A percentile compares a stretch with the other conserved stretches of the same genome.
Evolutionary conservation across 2,888 invertebrate species (phyloP).

Genomic region (Thelaira solivaga): DNA sequence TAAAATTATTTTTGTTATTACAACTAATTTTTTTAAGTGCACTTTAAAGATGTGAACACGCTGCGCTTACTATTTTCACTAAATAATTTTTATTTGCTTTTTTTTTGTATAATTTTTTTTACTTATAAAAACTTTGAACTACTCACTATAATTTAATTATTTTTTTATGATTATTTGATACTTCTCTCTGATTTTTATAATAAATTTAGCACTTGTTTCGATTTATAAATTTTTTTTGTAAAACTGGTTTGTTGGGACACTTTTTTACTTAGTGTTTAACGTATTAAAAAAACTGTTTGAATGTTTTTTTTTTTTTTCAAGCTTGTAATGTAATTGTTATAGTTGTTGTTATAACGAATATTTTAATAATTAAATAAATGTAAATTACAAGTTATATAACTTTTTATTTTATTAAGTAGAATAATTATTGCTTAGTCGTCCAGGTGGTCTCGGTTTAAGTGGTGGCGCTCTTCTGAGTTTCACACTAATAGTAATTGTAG

Average conservation of each 20-base stretch:
- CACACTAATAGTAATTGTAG: conserved; percentile 68
- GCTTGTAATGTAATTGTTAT: conserved; percentile 19
- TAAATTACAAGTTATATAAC: conserved; percentile 4
- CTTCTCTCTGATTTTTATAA: conserved; percentile 1
- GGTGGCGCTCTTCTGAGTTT: conserved; percentile 71
- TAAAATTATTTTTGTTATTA: conserved; percentile 9
- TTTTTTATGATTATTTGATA: conserved; percentile 2
- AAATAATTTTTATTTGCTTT: conserved; percentile 4
- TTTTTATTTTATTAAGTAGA: background rate
- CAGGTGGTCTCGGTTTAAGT: conserved; percentile 72
- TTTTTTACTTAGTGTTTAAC: too few species aligned
- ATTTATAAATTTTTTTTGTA: too few species aligned
- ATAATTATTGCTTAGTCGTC: conserved; percentile 56
- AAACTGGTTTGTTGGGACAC: too few species aligned
- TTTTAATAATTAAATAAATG: too few species aligned
- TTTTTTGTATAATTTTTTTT: conserved; percentile 21
- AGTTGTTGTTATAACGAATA: too few species aligned
- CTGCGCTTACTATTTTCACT: background rate
- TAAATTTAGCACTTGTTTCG: conserved; percentile 53
- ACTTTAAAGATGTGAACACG: conserved; percentile 42
- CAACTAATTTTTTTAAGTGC: conserved; percentile 46
- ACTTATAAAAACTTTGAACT: too few species aligned
- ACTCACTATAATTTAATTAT: conserved; percentile 23
- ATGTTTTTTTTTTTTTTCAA: background rate
- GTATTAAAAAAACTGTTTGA: background rate